Conservation (phyloP, 2,113 vertebrate species). For the Brachirus orientalis region DNA sequence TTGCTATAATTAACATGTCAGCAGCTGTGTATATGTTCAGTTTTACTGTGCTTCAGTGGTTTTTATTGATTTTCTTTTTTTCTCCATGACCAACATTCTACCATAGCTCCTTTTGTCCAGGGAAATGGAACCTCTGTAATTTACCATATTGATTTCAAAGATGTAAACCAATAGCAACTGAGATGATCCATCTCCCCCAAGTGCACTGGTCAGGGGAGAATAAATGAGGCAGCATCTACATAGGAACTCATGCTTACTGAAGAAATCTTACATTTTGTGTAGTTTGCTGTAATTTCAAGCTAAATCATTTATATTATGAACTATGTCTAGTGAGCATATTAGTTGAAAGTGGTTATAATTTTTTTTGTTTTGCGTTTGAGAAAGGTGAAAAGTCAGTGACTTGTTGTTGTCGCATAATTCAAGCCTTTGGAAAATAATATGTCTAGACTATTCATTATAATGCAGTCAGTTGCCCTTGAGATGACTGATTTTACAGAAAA, state of each 20-base stretch:
- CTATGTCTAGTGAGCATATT: not conserved
- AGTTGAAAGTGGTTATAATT: constrained; percentile 4
- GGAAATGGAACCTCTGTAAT: constrained; percentile 48
- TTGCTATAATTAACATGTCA: constrained; percentile 29
- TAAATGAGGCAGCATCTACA: constrained; percentile 10
- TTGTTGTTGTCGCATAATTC: constrained; percentile 9
- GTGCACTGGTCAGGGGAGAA: not conserved
- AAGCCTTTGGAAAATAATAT: constrained; percentile 33
- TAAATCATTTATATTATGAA: not conserved
- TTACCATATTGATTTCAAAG: constrained; percentile 61
- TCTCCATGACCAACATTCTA: constrained; percentile 38
- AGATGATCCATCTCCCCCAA: constrained; percentile 1
- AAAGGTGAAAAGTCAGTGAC: not conserved
- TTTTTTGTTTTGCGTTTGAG: not conserved
- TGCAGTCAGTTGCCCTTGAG: constrained; percentile 36
- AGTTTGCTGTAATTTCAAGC: not conserved
- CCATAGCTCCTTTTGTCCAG: constrained; percentile 41
- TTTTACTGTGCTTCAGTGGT: constrained; percentile 22
- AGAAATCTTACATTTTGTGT: not conserved
- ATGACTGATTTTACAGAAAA: constrained; percentile 34
- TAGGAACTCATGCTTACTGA: not conserved
- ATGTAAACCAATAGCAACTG: constrained; percentile 25
- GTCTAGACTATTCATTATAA: constrained; percentile 13
- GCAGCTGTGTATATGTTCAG: constrained; percentile 13
- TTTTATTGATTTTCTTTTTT: constrained; percentile 57